Conservation (phyloP, 1,140 invertebrate genomes). For the honey bee (Apis mellifera) region DNA sequence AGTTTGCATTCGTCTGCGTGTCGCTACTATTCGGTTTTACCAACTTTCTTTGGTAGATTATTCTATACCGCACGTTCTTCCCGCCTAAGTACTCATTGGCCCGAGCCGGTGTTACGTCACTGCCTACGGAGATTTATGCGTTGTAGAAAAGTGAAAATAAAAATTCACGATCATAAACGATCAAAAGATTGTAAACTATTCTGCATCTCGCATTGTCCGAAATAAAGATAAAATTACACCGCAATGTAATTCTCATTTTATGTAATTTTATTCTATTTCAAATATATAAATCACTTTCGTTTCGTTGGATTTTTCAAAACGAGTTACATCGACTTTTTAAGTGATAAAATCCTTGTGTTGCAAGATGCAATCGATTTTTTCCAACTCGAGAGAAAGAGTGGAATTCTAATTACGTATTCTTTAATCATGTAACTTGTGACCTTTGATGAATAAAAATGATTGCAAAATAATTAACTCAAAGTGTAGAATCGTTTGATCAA, state of each 20-base stretch:
- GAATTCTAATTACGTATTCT: too few species aligned
- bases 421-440: background rate
- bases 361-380: background rate
- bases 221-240: background rate
- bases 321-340: background rate
- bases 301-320: background rate
- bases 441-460: background rate
- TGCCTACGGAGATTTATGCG: slow-evolving; percentile 33
- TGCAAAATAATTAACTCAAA: too few species aligned
- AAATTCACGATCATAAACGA: slow-evolving; percentile 44
- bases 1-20: slow-evolving; percentile 5
- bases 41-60: slow-evolving; percentile 44
- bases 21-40: slow-evolving; percentile 28
- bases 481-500: too few species aligned
- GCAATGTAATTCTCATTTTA: background rate
- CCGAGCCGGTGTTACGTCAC: slow-evolving; percentile 49
- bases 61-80: slow-evolving; percentile 36
- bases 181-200: background rate
- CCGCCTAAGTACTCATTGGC: slow-evolving; percentile 37
- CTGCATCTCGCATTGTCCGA: background rate
- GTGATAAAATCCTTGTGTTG: too few species aligned
- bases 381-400: too few species aligned
- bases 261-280: background rate
- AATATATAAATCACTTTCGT: background rate
- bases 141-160: slow-evolving; percentile 55